These are phyloP conservation scores for Lampris megalopsis DNA, from an alignment of 2,113 vertebrate genomes.

Conservation along the genomic window DNA sequence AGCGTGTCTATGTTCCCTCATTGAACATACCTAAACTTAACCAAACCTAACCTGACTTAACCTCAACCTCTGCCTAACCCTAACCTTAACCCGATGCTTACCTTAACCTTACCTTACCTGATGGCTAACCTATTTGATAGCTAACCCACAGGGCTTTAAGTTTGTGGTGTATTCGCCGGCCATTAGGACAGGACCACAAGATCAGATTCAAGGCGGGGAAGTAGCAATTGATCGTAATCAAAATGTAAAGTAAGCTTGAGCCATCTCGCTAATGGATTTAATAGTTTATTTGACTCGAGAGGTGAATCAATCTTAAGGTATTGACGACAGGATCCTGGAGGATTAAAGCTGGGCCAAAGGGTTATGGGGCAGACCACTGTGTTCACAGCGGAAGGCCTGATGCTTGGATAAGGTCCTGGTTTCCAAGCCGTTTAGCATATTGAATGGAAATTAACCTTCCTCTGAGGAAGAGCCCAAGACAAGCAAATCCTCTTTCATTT, in stretches of 20 bases:
- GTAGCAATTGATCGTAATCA: constrained; percentile 78
- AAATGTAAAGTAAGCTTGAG: constrained; percentile 78
- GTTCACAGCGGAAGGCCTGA: constrained; percentile 44
- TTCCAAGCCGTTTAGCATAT: constrained; percentile 74
- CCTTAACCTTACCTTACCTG: too few relatives aligned
- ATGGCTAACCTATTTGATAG: too few relatives aligned
- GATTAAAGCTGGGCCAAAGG: constrained; percentile 69
- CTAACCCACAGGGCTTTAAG: not conserved
- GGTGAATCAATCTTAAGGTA: constrained; percentile 81
- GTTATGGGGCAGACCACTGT: constrained; percentile 43
- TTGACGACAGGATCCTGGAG: constrained; percentile 74
- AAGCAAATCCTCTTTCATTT: constrained; percentile 71
- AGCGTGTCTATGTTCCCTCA: too few relatives aligned
- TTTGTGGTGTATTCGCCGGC: constrained; percentile 24
- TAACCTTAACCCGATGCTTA: too few relatives aligned
- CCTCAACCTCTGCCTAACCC: too few relatives aligned
- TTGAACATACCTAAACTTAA: too few relatives aligned
- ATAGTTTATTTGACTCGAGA: constrained; percentile 81
- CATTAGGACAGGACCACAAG: constrained; percentile 39
- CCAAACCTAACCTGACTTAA: too few relatives aligned
- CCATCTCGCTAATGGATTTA: constrained; percentile 77
- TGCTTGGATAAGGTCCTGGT: constrained; percentile 56
- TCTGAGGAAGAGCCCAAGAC: constrained; percentile 54
- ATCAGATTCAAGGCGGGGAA: constrained; percentile 35
- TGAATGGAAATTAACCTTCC: constrained; percentile 77